Conservation (phyloP, 2,888 invertebrate genomes). For the Portevinia maculata region DNA sequence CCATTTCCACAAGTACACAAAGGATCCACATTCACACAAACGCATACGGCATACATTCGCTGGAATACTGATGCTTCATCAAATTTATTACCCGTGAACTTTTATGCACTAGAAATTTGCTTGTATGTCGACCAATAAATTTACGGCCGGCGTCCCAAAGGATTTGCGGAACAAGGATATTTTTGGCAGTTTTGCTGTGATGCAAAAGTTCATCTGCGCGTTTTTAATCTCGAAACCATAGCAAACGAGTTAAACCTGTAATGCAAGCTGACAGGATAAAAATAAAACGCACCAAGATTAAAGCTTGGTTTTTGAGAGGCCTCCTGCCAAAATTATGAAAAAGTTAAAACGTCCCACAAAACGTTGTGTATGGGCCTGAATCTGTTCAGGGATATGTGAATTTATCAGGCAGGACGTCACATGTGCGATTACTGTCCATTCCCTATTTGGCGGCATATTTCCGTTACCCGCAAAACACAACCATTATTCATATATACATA, state of each 20-base stretch:
- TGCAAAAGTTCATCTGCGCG: conserved; percentile 69
- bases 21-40: too few relatives aligned
- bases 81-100: conserved; percentile 74
- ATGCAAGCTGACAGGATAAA: conserved; percentile 57
- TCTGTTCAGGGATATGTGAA: conserved; percentile 63
- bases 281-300: conserved; percentile 19
- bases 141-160: conserved; percentile 57
- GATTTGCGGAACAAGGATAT: conserved; percentile 69
- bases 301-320: conserved; percentile 31
- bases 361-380: conserved; percentile 21
- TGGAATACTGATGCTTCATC: conserved; percentile 54
- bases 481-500: conserved; percentile 65
- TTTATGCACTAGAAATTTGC: conserved; percentile 69
- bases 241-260: conserved; percentile 53
- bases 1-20: conserved; percentile 10
- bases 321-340: conserved; percentile 4
- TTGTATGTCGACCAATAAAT: conserved; percentile 64
- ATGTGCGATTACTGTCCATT: conserved; percentile 58
- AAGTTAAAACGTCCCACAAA: conserved; percentile 39
- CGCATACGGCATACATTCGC: background rate
- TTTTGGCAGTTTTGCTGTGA: conserved; percentile 71
- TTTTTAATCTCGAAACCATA: conserved; percentile 64
- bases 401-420: conserved; percentile 68
- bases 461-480: conserved; percentile 54
- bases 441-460: conserved; percentile 62